These are phyloP conservation scores for Chrysopa pallens DNA, from an alignment of 1,140 invertebrate genomes.

Conservation along the genomic window DNA sequence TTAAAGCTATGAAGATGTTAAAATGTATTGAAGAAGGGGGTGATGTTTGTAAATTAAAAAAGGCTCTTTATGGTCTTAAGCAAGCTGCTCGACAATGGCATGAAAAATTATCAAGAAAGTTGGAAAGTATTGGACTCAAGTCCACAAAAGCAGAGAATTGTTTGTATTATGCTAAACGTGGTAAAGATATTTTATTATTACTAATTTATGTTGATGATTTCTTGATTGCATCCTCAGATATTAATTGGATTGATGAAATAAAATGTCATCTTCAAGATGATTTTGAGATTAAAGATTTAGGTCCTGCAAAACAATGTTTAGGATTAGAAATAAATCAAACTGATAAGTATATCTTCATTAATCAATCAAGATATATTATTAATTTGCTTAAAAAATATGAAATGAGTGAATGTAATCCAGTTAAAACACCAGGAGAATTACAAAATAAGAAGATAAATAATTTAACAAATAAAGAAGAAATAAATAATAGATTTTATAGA, in stretches of 20 bases:
- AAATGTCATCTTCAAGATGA: too few relatives aligned
- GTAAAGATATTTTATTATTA: constrained; percentile 9
- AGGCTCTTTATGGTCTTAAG: constrained; percentile 19
- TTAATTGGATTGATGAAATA: too few relatives aligned
- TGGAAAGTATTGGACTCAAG: constrained; percentile 10
- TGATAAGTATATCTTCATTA: too few relatives aligned
- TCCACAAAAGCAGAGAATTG: constrained; percentile 12
- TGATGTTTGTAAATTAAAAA: constrained; percentile 4
- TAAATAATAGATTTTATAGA: too few relatives aligned
- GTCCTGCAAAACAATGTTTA: too few relatives aligned
- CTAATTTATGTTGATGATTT: constrained; percentile 16
- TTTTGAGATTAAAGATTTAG: too few relatives aligned
- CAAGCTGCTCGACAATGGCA: constrained; percentile 15
- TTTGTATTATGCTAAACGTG: constrained; percentile 13
- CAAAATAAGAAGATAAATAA: too few relatives aligned
- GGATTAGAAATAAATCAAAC: too few relatives aligned
- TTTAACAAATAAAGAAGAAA: too few relatives aligned
- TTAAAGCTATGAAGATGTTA: too few relatives aligned
- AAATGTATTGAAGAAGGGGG: not conserved
- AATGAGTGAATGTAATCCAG: constrained; percentile 6
- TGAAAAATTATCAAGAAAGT: constrained; percentile 8
- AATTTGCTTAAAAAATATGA: constrained; percentile 4
- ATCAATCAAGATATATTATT: constrained; percentile 3
- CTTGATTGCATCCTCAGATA: constrained; percentile 10
- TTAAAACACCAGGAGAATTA: constrained; percentile 6